Evolutionary conservation across 2,113 vertebrate species (phyloP).

Genomic region (Caranx melampygus): DNA sequence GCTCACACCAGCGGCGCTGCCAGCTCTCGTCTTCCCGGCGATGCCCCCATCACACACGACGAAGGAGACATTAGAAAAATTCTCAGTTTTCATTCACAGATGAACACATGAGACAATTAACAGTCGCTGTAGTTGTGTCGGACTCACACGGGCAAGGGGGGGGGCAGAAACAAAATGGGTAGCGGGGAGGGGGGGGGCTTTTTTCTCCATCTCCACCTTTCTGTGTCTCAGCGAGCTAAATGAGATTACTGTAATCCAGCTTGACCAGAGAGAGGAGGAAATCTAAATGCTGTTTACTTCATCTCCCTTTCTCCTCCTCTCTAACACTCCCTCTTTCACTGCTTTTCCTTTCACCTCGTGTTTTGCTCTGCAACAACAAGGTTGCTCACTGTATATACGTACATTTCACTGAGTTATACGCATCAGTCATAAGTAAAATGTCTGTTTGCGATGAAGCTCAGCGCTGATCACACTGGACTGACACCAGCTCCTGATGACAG

Average conservation of each 20-base stretch:
- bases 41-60: slow-evolving; percentile 14
- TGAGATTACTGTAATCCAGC: slow-evolving; percentile 72
- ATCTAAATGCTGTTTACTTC: slow-evolving; percentile 55
- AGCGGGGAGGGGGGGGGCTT: neutral
- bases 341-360: neutral
- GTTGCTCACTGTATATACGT: too few species aligned
- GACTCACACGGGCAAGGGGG: neutral
- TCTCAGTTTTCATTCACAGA: slow-evolving; percentile 64
- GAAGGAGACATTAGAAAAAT: neutral
- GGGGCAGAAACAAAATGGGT: neutral
- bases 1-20: slow-evolving; percentile 41
- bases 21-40: slow-evolving; percentile 45
- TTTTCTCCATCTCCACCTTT: slow-evolving; percentile 23
- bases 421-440: too few species aligned
- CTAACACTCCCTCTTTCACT: neutral
- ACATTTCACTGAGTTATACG: too few species aligned
- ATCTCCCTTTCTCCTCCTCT: slow-evolving; percentile 12
- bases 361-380: too few species aligned
- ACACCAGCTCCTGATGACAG: neutral
- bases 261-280: slow-evolving; percentile 48
- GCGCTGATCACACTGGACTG: neutral
- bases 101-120: slow-evolving; percentile 10
- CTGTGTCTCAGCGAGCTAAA: slow-evolving; percentile 43
- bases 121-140: slow-evolving; percentile 11
- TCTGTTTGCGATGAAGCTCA: neutral